Conservation (phyloP, 2,888 invertebrate genomes). For the Macaria notata region DNA sequence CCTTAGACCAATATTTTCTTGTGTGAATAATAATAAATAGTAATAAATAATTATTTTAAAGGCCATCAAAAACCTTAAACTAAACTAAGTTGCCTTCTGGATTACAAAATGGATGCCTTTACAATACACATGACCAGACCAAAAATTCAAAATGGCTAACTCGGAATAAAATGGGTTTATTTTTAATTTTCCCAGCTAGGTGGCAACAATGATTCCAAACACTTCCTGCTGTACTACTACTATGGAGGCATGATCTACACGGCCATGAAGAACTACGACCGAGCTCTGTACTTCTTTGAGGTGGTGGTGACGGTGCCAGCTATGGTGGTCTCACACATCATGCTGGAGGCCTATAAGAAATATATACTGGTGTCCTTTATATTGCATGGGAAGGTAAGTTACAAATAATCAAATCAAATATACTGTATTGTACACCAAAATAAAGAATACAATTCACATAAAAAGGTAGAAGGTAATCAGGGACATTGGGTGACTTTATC, state of each 20-base stretch:
- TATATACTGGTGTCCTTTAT: constrained; percentile 96
- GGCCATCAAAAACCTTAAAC: no score
- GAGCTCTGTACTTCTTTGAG: constrained; percentile 97
- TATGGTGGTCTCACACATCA: constrained; percentile 96
- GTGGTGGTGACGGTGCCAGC: constrained; percentile 97
- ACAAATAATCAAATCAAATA: background rate
- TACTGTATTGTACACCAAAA: background rate
- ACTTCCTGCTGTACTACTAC: constrained; percentile 96
- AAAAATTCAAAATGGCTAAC: no score
- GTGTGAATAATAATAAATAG: no score
- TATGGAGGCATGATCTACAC: constrained; percentile 99
- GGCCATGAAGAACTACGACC: constrained; percentile 94
- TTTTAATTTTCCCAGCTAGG: constrained; percentile 73
- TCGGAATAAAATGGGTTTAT: no score
- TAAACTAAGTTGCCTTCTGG: no score
- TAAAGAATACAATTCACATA: no score
- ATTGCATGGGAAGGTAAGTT: constrained; percentile 91
- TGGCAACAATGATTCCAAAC: constrained; percentile 91
- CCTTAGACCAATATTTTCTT: no score
- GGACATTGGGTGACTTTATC: no score
- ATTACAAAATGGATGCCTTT: no score
- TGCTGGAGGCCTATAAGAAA: constrained; percentile 99
- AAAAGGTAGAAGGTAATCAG: no score
- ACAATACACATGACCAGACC: no score
- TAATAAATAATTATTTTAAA: no score